Evolutionary conservation across 2,888 invertebrate genomes (phyloP), one percentile per base, ranked within the genome.

Genomic region (Erebia palarica): DNA sequence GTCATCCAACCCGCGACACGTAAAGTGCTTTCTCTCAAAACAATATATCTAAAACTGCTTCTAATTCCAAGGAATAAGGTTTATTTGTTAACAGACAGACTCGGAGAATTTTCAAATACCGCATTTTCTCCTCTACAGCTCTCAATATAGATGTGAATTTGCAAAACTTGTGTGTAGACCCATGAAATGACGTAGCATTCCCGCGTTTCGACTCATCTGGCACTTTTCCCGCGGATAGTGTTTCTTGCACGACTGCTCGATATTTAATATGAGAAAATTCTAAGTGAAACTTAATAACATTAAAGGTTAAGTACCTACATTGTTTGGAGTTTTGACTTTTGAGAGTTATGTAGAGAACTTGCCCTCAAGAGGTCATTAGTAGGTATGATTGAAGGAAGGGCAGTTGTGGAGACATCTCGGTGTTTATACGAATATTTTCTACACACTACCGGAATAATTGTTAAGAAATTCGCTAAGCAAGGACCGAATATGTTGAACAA

Each of bases 11-110:
- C 82, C 81, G 79, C 72, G 87, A 82, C 86, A 88, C 87, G 88
- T 89, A 92, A 91, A 90, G 92, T 91, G 90, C 92, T 93, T 93
- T 93, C 92, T 92, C 92, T 91, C 88, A 77, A 70, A 75, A 70
- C 76, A 69, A 69, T 72, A 69, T 72, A 70, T 73, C 82, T 75
- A 88, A 87, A 88, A 85, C 78, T 77, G 73, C 75, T 82, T 80
- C 76, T 90, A 88, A 79, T 74, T 49, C 84, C 75, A 71, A 69
- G 75, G 75, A 75, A 76, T 87, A 91, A 85, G 82, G 88, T 85
- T 78, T 79, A 86, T 71, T 82, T 76, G 18, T 74, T 70, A 61
- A 44, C 65, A 66, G 68, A 68, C 67, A 64, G 60, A 68, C 13
- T 36, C 36, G 51, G 53, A 51, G 67, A 70, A 68, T 53, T 51